phyloP scores from a whole-genome alignment of 2,113 vertebrate species.

The Ammospiza nelsoni region DNA sequence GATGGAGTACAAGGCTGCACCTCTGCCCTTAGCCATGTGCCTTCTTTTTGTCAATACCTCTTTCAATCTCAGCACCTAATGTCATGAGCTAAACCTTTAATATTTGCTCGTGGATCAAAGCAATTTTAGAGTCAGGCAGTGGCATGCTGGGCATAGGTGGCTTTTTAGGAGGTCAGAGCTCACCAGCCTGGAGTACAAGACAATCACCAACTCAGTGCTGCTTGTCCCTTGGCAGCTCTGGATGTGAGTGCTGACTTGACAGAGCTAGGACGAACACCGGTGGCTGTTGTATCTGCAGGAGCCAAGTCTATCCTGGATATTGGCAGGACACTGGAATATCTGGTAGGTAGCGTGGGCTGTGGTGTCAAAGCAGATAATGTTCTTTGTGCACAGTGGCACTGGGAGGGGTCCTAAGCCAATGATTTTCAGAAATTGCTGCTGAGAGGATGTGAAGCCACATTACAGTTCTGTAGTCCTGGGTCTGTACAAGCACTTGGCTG shows the following conservation, averaged over 20 bases:
- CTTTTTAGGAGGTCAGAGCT: background rate
- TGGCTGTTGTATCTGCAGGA: constrained; percentile 88
- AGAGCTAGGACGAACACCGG: constrained; percentile 87
- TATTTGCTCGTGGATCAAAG: background rate
- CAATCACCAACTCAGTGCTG: background rate
- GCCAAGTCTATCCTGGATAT: constrained; percentile 92
- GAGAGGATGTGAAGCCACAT: background rate
- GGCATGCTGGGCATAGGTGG: background rate
- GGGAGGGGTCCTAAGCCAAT: background rate
- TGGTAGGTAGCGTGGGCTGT: constrained; percentile 73
- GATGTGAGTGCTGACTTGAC: constrained; percentile 91
- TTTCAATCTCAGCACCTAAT: background rate
- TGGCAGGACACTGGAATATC: constrained; percentile 87
- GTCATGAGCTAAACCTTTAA: background rate
- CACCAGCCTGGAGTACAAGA: background rate
- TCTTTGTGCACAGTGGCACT: background rate
- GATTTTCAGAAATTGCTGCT: background rate
- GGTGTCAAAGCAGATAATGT: background rate
- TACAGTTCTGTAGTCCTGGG: background rate
- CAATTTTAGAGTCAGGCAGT: background rate
- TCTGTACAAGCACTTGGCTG: background rate
- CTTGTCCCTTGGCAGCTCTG: constrained; percentile 75
- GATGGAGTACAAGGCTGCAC: background rate
- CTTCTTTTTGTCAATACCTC: background rate
- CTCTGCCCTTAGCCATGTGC: background rate